Evolutionary conservation across 2,888 invertebrate species (phyloP).

Genomic region (Nebria salina): DNA sequence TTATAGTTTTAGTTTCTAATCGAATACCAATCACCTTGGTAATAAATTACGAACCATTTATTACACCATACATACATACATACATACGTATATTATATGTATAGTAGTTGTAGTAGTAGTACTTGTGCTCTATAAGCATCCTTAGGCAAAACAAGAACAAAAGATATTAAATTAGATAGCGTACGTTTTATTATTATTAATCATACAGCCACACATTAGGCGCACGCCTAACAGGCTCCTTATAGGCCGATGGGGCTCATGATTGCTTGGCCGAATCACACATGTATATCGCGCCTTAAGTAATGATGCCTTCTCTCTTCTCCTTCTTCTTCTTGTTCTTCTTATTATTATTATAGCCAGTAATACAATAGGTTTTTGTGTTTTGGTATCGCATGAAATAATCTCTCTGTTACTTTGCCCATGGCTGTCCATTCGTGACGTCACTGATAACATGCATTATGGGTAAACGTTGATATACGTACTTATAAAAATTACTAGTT

Average conservation of each 20-base stretch:
- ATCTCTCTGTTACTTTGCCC: neutral
- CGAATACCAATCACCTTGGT: conserved; percentile 29
- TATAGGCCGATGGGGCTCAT: conserved; percentile 8
- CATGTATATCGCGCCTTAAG: conserved; percentile 6
- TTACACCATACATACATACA: no score
- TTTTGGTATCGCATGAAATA: neutral
- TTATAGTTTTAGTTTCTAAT: conserved; percentile 18
- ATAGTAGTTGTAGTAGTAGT: no score
- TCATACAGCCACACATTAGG: conserved; percentile 19
- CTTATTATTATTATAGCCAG: neutral
- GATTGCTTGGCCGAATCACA: conserved; percentile 27
- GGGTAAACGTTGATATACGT: conserved; percentile 21
- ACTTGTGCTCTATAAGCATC: neutral
- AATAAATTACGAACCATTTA: conserved; percentile 21
- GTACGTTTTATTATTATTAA: conserved; percentile 32
- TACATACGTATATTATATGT: neutral
- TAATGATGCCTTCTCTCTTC: neutral
- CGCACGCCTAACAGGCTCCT: neutral
- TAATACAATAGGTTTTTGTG: neutral
- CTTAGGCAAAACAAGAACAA: conserved; percentile 40
- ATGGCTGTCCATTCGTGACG: conserved; percentile 23
- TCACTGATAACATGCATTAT: conserved; percentile 35
- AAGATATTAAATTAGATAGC: conserved; percentile 46
- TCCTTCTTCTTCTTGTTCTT: neutral
- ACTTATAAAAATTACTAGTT: conserved; percentile 30